Evolutionary conservation across 2,113 vertebrate genomes (phyloP).

Genomic region (Psephotus haematonotus): DNA sequence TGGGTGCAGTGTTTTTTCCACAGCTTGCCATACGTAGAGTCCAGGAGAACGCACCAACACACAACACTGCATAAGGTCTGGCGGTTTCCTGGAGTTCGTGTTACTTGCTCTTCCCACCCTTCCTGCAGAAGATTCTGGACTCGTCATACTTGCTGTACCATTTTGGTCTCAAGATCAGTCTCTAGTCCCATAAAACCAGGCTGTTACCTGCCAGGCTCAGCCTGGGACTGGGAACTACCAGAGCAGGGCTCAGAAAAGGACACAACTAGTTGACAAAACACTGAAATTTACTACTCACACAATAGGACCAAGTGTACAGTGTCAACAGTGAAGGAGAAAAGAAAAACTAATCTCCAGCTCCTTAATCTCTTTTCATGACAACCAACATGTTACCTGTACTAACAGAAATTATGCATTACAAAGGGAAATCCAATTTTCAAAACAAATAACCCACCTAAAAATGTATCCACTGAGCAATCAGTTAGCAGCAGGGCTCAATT

Average conservation of each 20-base stretch:
- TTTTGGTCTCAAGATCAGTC: background rate
- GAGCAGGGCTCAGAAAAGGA: background rate
- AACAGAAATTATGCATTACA: background rate
- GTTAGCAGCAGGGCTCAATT: background rate
- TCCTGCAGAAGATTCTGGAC: background rate
- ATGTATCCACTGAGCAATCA: background rate
- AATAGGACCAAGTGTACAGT: background rate
- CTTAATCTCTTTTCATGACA: background rate
- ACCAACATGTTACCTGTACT: background rate
- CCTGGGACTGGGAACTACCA: background rate
- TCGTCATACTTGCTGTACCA: background rate
- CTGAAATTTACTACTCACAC: background rate
- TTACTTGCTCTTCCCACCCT: background rate
- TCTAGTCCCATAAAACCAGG: background rate
- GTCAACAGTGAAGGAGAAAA: constrained; percentile 11
- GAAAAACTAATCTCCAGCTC: background rate
- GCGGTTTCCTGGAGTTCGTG: background rate
- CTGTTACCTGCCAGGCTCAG: background rate
- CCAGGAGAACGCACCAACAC: background rate
- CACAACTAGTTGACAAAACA: constrained; percentile 30
- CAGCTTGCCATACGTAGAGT: fast-evolving
- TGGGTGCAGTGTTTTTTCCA: background rate
- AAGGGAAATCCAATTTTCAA: background rate
- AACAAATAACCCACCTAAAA: background rate
- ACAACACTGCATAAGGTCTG: fast-evolving